These are phyloP conservation scores for Andrena marginata DNA, from an alignment of 2,888 invertebrate species.

Conservation along the genomic window DNA sequence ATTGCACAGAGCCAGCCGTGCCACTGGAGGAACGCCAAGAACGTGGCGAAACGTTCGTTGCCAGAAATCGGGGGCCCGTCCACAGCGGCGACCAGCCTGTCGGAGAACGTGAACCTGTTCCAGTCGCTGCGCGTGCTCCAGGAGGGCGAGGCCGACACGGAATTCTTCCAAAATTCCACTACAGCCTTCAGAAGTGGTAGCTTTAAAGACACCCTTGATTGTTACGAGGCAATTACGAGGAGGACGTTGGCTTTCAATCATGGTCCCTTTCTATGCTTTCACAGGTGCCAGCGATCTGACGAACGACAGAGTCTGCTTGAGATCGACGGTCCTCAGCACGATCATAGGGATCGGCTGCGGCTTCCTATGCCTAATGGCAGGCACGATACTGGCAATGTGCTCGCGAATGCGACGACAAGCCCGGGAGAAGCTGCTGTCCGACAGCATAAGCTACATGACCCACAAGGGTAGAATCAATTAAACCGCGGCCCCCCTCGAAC, in stretches of 20 bases:
- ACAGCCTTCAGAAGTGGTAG: conserved; percentile 79
- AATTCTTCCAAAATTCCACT: conserved; percentile 84
- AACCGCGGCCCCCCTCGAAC: conserved; percentile 44
- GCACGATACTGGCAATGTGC: conserved; percentile 91
- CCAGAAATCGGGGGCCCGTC: conserved; percentile 85
- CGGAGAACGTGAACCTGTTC: conserved; percentile 96
- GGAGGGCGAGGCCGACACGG: conserved; percentile 92
- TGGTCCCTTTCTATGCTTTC: neutral
- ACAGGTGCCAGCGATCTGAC: conserved; percentile 74
- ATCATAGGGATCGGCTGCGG: conserved; percentile 89
- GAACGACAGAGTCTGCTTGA: conserved; percentile 87
- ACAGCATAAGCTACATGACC: conserved; percentile 84
- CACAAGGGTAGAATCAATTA: conserved; percentile 84
- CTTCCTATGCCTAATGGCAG: conserved; percentile 90
- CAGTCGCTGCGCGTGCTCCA: conserved; percentile 95
- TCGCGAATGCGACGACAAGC: conserved; percentile 89
- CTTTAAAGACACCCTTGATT: neutral
- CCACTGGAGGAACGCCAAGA: conserved; percentile 96
- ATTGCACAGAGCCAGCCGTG: conserved; percentile 93
- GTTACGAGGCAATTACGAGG: neutral
- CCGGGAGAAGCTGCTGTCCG: conserved; percentile 82
- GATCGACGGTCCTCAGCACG: conserved; percentile 88
- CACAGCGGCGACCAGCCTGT: conserved; percentile 86
- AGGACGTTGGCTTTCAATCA: neutral
- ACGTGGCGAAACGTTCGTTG: conserved; percentile 91